phyloP scores from a whole-genome alignment of 1,140 invertebrate species.

The Drosophila leontia region DNA sequence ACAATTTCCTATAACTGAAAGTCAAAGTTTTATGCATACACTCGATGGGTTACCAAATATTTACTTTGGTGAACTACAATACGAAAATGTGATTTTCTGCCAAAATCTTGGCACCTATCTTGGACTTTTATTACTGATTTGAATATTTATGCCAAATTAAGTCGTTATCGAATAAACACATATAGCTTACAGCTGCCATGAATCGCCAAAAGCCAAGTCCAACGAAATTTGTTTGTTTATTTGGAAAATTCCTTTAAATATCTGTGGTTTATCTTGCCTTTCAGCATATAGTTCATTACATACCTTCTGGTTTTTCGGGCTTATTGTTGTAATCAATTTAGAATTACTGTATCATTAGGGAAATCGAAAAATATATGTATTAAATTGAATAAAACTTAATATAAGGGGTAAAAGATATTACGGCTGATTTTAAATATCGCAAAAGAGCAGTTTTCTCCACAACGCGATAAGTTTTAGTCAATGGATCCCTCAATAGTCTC shows the following conservation, averaged over 20 bases:
- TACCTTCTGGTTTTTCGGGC: background rate
- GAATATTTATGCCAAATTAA: constrained; percentile 5
- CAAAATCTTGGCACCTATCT: background rate
- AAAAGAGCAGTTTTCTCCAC: background rate
- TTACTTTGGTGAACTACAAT: too few species aligned
- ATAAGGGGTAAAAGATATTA: background rate
- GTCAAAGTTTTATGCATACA: too few species aligned
- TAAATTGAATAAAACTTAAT: too few species aligned
- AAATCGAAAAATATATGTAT: too few species aligned
- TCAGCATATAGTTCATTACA: background rate
- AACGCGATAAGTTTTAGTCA: background rate
- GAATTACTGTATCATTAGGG: background rate
- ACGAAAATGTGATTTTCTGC: too few species aligned
- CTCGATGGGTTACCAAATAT: background rate
- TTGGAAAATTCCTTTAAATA: background rate
- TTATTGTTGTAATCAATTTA: too few species aligned
- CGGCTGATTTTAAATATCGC: background rate
- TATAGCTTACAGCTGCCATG: background rate
- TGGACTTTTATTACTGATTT: background rate
- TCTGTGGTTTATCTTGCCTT: background rate
- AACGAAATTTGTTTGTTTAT: constrained; percentile 5
- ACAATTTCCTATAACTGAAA: background rate
- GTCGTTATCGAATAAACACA: constrained; percentile 7
- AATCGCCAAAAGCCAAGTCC: background rate
- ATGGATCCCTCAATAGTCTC: background rate